Conservation (phyloP, 2,797 vertebrate species). For the Acrossocheilus wenchowensis region DNA sequence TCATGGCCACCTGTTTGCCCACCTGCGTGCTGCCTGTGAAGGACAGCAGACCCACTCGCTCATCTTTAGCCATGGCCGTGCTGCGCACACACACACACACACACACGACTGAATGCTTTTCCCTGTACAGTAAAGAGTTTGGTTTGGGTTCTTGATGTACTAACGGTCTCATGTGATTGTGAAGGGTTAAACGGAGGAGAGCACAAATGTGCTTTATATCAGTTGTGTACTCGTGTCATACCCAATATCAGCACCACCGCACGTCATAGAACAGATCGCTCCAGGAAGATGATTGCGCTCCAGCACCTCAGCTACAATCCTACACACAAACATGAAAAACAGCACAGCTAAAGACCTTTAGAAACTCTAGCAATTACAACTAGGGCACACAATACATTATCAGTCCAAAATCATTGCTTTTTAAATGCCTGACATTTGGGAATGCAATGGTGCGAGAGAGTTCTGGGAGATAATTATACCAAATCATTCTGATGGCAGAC, state of each 20-base stretch:
- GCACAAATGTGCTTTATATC: background rate
- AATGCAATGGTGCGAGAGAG: background rate
- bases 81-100: constrained; percentile 64
- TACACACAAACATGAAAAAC: constrained; percentile 51
- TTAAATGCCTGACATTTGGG: background rate
- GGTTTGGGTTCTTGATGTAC: background rate
- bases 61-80: constrained; percentile 89
- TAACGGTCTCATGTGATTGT: background rate
- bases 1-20: constrained; percentile 91
- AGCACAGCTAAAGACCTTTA: background rate
- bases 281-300: constrained; percentile 93
- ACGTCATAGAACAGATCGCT: constrained; percentile 92
- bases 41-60: constrained; percentile 89
- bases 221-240: constrained; percentile 59
- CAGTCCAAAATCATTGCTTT: background rate
- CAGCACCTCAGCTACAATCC: constrained; percentile 91
- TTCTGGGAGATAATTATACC: background rate
- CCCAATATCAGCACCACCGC: constrained; percentile 94
- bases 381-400: background rate
- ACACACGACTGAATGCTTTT: background rate
- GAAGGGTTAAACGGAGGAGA: background rate
- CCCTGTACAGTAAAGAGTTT: background rate
- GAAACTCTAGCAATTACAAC: background rate
- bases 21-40: constrained; percentile 97
- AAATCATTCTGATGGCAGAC: too few species aligned